Conservation (phyloP, 30 jellyfish, hydroid and myxozoan genomes). For the Pelagia noctiluca region DNA sequence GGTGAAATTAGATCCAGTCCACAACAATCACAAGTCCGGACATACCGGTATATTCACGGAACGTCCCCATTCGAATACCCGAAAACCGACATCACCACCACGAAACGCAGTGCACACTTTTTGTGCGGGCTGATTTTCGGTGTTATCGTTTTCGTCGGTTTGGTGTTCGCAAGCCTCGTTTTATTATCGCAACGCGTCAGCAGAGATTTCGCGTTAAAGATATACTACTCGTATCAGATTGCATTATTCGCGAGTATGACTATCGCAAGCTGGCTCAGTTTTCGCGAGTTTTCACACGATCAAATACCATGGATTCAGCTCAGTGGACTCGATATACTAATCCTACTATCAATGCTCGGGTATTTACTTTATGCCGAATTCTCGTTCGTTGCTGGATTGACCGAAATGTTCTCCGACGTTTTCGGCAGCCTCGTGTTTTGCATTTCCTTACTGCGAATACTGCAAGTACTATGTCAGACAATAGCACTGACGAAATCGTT, state of each 20-base stretch:
- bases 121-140: slow-evolving; percentile 64
- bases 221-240: slow-evolving; percentile 49
- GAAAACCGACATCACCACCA: slow-evolving; percentile 46
- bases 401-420: slow-evolving; percentile 22
- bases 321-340: slow-evolving; percentile 65
- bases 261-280: slow-evolving; percentile 42
- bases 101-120: slow-evolving; percentile 21
- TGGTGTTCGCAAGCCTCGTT: slow-evolving; percentile 48
- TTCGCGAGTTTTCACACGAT: slow-evolving; percentile 40
- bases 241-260: slow-evolving; percentile 41
- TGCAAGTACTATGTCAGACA: slow-evolving; percentile 48
- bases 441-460: slow-evolving; percentile 31
- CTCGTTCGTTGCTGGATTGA: slow-evolving; percentile 55
- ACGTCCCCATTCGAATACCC: slow-evolving; percentile 34
- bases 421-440: slow-evolving; percentile 26
- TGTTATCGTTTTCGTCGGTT: slow-evolving; percentile 51
- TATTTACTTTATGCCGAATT: slow-evolving; percentile 69
- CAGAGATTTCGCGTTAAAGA: slow-evolving; percentile 40
- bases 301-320: background rate
- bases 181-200: slow-evolving; percentile 35
- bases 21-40: background rate
- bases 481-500: slow-evolving; percentile 37
- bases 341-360: slow-evolving; percentile 63
- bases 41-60: slow-evolving; percentile 55
- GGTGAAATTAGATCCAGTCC: slow-evolving; percentile 39